Evolutionary conservation across 2,888 invertebrate genomes (phyloP), one percentile per base, ranked within the genome.

Genomic region (Cenopis cana): DNA sequence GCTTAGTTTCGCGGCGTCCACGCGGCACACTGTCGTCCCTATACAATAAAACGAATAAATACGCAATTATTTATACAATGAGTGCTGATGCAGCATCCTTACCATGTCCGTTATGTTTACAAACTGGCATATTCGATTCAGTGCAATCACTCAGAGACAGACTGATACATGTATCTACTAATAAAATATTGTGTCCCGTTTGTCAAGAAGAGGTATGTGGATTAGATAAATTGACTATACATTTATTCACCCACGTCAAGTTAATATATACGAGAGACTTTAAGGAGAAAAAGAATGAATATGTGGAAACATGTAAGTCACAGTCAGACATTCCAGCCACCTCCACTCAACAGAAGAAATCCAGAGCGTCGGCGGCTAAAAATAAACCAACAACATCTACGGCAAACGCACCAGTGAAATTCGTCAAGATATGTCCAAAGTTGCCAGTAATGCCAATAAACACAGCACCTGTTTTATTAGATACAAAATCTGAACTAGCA

Each of bases 151-250:
- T 97, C 76, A 94, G 96, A 82, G 94, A 95, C 71, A 95, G 95
- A 77, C 93, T 97, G 67, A 96, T 97, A 74, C 95, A 94, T 81
- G 96, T 96, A 52, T 96, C 97, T 17, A 97, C 96, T 60, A 95
- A 96, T 74, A 96, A 95, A 74, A 90, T 97, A 77, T 85, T 94
- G 67, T 97, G 97, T 84, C 97, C 97, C 14, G 95, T 97, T 73
- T 97, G 97, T 83, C 95, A 95, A 80, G 97, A 97, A 80, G 92
- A 95, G 77, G 92, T 97, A 20, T 89, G 95, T 74, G 97, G 97
- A 0, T 93, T 97, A 75, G 97, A 97, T 85, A 97, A 97, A 90
- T 91, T 97, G 64, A 97, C 97, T 0, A 97, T 97, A 81, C 97
- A 97, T 87, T 91, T 97, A 76, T 97, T 97, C 82, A 95, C 95